Conservation (phyloP, 1,140 invertebrate species). For the Cydia strobilella region DNA sequence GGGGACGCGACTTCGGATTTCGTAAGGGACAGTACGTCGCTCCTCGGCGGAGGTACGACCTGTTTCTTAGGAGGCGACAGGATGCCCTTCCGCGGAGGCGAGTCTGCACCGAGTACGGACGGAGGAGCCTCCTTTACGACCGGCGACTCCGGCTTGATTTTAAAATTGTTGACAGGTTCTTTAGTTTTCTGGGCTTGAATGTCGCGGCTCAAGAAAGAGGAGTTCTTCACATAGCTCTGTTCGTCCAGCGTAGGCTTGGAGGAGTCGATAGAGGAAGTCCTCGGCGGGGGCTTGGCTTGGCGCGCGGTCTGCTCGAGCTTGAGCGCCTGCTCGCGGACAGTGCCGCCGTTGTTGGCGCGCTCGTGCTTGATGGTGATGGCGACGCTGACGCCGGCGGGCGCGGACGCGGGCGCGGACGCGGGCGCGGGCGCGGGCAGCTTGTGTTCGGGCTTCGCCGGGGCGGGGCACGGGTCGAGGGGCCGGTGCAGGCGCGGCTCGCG, state of each 20-base stretch:
- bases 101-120: slow-evolving; percentile 40
- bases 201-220: slow-evolving; percentile 60
- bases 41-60: slow-evolving; percentile 27
- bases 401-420: slow-evolving; percentile 30
- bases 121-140: slow-evolving; percentile 30
- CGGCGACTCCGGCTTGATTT: slow-evolving; percentile 2
- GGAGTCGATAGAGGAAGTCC: slow-evolving; percentile 17
- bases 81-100: slow-evolving; percentile 42
- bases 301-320: slow-evolving; percentile 28
- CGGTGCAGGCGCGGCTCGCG: slow-evolving; percentile 17
- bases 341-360: slow-evolving; percentile 7
- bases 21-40: not conserved
- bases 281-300: slow-evolving; percentile 24
- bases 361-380: slow-evolving; percentile 38
- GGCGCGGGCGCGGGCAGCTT: not conserved
- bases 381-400: slow-evolving; percentile 34
- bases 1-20: slow-evolving; percentile 25
- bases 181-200: slow-evolving; percentile 58
- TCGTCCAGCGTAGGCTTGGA: slow-evolving; percentile 29
- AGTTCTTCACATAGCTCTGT: slow-evolving; percentile 58
- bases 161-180: slow-evolving; percentile 36
- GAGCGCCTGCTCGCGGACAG: slow-evolving; percentile 13
- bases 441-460: not conserved
- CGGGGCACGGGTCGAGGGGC: not conserved
- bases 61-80: slow-evolving; percentile 31